Conservation (phyloP, 2,797 vertebrate genomes). For the Chaetodon trifasciatus region DNA sequence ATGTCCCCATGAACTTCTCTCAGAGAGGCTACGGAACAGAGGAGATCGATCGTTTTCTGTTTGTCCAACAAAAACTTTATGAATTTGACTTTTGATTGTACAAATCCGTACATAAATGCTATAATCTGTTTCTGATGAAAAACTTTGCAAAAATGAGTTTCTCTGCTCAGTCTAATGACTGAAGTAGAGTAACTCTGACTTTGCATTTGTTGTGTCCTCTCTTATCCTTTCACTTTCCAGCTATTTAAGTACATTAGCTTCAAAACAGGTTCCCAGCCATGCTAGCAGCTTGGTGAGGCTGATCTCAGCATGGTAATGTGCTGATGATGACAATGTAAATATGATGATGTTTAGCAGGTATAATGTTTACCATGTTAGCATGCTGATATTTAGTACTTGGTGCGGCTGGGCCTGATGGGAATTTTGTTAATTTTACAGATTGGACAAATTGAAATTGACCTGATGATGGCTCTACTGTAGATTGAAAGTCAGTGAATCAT, state of each 20-base stretch:
- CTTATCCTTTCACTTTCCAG: background rate
- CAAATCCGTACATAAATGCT: background rate
- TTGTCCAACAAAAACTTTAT: constrained; percentile 6
- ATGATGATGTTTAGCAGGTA: background rate
- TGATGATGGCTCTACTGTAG: background rate
- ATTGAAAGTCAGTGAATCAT: background rate
- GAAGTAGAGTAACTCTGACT: background rate
- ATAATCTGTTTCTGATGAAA: background rate
- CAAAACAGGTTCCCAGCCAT: background rate
- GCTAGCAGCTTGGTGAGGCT: background rate
- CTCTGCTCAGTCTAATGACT: background rate
- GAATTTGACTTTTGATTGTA: constrained; percentile 3
- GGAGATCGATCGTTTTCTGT: constrained; percentile 33
- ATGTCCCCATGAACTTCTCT: constrained; percentile 51
- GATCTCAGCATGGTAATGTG: background rate
- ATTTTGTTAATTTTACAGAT: background rate
- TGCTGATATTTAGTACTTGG: background rate
- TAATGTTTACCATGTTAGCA: background rate
- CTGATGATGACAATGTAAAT: background rate
- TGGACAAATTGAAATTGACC: background rate
- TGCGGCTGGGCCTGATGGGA: background rate
- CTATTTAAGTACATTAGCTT: background rate
- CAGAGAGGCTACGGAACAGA: constrained; percentile 21
- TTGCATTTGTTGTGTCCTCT: background rate
- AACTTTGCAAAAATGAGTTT: background rate